Conservation (phyloP, 2,797 vertebrate genomes). For the Phrynocephalus guinanensis region DNA sequence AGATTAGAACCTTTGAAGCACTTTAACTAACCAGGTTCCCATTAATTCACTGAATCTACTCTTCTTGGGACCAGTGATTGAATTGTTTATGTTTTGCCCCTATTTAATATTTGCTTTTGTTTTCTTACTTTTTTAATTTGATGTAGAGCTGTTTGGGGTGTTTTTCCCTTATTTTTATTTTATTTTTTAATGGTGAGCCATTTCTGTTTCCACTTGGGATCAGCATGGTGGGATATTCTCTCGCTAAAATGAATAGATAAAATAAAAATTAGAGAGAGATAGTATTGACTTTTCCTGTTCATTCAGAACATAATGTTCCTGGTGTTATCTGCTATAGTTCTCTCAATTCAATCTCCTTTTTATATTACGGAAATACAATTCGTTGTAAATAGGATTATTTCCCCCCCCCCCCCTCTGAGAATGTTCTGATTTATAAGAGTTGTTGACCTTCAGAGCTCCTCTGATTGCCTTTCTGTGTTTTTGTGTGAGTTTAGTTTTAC, state of each 20-base stretch:
- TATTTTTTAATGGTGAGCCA: neutral
- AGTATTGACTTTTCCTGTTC: neutral
- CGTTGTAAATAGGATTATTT: neutral
- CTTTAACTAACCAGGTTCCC: too few relatives aligned
- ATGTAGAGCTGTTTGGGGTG: neutral
- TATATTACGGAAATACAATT: neutral
- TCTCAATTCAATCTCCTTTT: slow-evolving; percentile 6
- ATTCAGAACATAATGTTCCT: neutral
- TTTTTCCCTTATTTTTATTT: neutral
- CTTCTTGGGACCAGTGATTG: too few relatives aligned
- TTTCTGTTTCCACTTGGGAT: neutral
- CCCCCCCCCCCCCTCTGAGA: neutral
- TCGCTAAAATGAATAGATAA: neutral
- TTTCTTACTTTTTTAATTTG: neutral
- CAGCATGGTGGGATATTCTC: neutral
- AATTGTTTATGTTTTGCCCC: neutral
- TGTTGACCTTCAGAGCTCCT: neutral
- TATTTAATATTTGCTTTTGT: neutral
- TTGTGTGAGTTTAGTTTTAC: slow-evolving; percentile 83
- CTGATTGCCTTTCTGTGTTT: neutral
- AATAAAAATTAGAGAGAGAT: neutral
- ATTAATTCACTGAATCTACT: too few relatives aligned
- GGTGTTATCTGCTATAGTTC: neutral
- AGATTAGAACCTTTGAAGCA: too few relatives aligned
- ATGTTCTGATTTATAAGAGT: rapidly evolving